Evolutionary conservation across 2,888 invertebrate species (phyloP), one percentile per base, ranked within the genome.

Genomic region (Pinctada fucata): DNA sequence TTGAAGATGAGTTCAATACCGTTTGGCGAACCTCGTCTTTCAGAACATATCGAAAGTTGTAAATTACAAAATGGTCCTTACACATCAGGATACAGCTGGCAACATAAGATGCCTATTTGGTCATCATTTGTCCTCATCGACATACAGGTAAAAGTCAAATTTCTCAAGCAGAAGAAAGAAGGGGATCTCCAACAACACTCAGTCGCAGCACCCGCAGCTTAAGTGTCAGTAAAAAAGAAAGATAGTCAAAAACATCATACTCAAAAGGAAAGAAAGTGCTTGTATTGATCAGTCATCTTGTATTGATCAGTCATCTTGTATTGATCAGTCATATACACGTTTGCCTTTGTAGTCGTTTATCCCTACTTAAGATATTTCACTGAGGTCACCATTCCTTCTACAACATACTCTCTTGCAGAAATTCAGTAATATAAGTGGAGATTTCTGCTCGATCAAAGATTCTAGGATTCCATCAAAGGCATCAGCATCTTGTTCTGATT

Each of bases 91-190:
- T 84, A 79, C 76, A 81, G 81, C 48, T 66, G 72, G 13, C 4
- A 10, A 0, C 72, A 67, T 8, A 79, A 79, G 13, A 81, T 80
- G 70, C 84, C 86, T 4, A 65, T 76, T 1, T 70, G 81, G 72
- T 73, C 75, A 13, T 82, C 84, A 1, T 86, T 78, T 73, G 70
- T 50, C 1, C 47, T 86, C 2, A 80, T 78, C 13, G 47, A 71
- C 6, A 66, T 75, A 13, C 80, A 81, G 68, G 83, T 82, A 68
- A 52, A 63, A 63, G 31, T 52, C 5, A 16, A 63, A 13, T 48
- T 72, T 45, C 2, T 47, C 58, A 6, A 51, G 58, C 47, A 45
- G 47, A 31, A 31, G 31, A 31, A 31, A 31, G 31, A 31, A 31
- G 31, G 31, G 31, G 31, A 31, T 31, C 31, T 31, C 31, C 31